phyloP scores from a whole-genome alignment of 1,140 invertebrate species.

The Diorhabda sublineata region DNA sequence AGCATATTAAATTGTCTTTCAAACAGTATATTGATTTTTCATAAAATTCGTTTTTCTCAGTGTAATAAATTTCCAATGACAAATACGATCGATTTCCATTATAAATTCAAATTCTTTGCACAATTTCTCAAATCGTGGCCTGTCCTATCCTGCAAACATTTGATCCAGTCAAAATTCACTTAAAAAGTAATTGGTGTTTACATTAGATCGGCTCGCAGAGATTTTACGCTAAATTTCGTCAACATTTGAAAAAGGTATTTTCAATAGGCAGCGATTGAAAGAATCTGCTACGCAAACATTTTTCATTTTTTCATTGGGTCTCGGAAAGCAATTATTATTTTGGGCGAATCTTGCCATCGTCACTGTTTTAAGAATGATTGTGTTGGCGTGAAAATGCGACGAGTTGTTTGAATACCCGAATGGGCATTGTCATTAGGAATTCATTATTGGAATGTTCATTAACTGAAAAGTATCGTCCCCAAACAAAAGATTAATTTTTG shows the following conservation, averaged over 20 bases:
- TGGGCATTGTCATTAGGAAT: not conserved
- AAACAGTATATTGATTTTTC: no score
- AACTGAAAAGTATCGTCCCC: not conserved
- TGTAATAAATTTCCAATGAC: no score
- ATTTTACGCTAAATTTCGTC: conserved; percentile 1
- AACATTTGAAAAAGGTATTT: not conserved
- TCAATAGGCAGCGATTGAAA: not conserved
- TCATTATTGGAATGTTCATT: not conserved
- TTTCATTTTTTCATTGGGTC: not conserved
- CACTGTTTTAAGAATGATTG: conserved; percentile 1
- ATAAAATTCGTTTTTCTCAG: no score
- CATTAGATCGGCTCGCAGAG: conserved; percentile 1
- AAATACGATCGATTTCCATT: no score
- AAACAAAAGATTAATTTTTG: not conserved
- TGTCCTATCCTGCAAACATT: not conserved
- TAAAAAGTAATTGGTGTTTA: conserved; percentile 3
- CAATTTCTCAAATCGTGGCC: no score
- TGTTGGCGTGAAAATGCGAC: no score
- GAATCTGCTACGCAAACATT: not conserved
- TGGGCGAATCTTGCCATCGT: not conserved
- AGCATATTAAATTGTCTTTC: no score
- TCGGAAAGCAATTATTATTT: not conserved
- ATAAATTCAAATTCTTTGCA: no score
- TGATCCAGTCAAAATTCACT: conserved; percentile 2
- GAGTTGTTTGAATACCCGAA: no score